These are phyloP conservation scores for Chrysopilus asiliformis DNA, from an alignment of 2,888 invertebrate species.

Conservation along the genomic window DNA sequence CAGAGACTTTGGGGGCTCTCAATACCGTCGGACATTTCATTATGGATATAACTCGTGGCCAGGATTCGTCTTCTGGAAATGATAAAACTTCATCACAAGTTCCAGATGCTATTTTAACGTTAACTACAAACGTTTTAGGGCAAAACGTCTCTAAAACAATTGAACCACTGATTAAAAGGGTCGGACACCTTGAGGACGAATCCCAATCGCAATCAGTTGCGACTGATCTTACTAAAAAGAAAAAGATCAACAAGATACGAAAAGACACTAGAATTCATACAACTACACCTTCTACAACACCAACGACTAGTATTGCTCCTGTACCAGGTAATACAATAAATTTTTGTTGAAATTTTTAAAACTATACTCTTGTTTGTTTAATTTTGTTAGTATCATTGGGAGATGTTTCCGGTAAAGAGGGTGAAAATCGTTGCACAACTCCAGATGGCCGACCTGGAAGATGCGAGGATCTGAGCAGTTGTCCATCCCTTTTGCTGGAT, in stretches of 20 bases:
- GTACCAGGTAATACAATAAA: not conserved
- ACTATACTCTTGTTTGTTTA: too few species aligned
- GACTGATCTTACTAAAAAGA: conserved; percentile 28
- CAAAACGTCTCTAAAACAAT: conserved; percentile 66
- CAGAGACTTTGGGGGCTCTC: conserved; percentile 59
- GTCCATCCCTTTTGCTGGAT: conserved; percentile 71
- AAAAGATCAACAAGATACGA: conserved; percentile 27
- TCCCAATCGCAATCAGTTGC: too few species aligned
- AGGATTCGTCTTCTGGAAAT: conserved; percentile 19
- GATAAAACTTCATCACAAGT: conserved; percentile 36
- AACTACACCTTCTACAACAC: conserved; percentile 21
- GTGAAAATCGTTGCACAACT: conserved; percentile 59
- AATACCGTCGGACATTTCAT: conserved; percentile 77
- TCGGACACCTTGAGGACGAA: conserved; percentile 31
- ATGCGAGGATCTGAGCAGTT: conserved; percentile 79
- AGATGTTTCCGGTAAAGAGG: conserved; percentile 37
- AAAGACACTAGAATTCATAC: conserved; percentile 23
- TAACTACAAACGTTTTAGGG: conserved; percentile 66
- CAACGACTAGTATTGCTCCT: conserved; percentile 32
- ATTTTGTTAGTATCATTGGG: conserved; percentile 3
- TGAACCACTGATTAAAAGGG: conserved; percentile 49
- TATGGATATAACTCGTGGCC: conserved; percentile 59
- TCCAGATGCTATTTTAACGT: conserved; percentile 62
- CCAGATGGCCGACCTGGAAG: conserved; percentile 67
- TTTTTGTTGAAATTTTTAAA: not conserved